Base-by-base conservation (phyloP, 2,888 invertebrate species). In the Aporophyla lueneburgensis region DNA sequence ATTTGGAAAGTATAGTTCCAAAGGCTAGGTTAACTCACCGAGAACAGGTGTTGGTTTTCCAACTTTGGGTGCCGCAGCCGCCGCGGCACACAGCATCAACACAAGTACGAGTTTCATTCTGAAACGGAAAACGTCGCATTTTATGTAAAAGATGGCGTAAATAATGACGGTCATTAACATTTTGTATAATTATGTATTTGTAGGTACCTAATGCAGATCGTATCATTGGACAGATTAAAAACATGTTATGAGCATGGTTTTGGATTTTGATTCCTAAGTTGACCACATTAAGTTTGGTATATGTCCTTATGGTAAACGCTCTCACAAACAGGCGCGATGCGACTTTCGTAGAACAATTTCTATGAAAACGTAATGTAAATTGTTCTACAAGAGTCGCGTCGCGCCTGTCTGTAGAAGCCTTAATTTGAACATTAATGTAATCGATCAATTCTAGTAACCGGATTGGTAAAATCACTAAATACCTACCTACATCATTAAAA, bases 21-120 rank as follows among this genome's bases (percentile, higher is more conserved):
- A 58, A 58, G 46, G 0, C 5, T 16, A 43, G 33, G 10, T 21
- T 33, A 54, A 87, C 89, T 89, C 69, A 90, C 91, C 74, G 7
- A 85, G 75, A 14, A 81, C 49, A 27, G 81, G 71, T 10, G 78
- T 70, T 14, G 81, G 67, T 54, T 87, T 85, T 63, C 86, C 88
- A 21, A 72, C 75, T 16, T 88, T 89, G 0, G 94, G 93, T n/a
- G 93, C 91, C 3, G 94, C 93, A 12, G 93, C 92, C 53, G 89
- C 94, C 40, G 92, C 72, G 27, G 92, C 93, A 75, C 93, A 93
- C 76, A 94, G 77, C 86, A 91, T 84, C 82, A 95, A 87, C 63
- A 93, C 82, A 69, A 93, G 80, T 79, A 92, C 79, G 76, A 95
- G 80, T 91, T 94, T 95, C 95, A 96, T 96, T 83, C 94, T 95